These are phyloP conservation scores for Chamaetylas fuelleborni DNA, from an alignment of 2,113 vertebrate species.

Conservation along the genomic window DNA sequence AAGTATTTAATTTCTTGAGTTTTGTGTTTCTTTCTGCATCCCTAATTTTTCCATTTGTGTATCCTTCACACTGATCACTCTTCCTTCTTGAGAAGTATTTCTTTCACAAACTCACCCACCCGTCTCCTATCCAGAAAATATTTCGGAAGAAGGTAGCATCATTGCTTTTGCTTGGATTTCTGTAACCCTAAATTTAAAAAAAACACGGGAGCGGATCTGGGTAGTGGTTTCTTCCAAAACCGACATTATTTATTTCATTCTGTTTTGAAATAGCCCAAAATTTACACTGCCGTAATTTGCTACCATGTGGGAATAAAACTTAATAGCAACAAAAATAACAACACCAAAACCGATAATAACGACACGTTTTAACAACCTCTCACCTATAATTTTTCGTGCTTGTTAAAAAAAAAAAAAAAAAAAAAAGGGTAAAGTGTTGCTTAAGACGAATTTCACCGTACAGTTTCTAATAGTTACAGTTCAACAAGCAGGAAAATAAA, in stretches of 20 bases:
- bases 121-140: background rate
- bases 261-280: constrained; percentile 43
- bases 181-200: background rate
- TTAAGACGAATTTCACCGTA: background rate
- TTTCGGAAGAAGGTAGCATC: background rate
- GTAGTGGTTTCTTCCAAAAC: constrained; percentile 20
- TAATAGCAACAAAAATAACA: background rate
- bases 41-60: background rate
- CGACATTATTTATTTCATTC: constrained; percentile 3
- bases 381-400: background rate
- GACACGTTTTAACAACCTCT: constrained; percentile 9
- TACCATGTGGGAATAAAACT: constrained; percentile 56
- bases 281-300: constrained; percentile 50
- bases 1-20: background rate
- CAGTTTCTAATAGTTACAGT: constrained; percentile 20
- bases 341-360: background rate
- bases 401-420: background rate
- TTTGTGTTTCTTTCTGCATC: background rate
- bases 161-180: background rate
- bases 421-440: background rate
- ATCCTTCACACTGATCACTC: background rate
- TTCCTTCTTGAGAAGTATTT: background rate
- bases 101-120: background rate
- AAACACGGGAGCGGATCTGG: background rate
- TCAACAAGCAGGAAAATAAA: constrained; percentile 52